Percentiles rank a stretch among this genome's conserved stretches.
phyloP scores from a whole-genome alignment of 1,140 invertebrate species.

The Tetramorium alpestre region DNA sequence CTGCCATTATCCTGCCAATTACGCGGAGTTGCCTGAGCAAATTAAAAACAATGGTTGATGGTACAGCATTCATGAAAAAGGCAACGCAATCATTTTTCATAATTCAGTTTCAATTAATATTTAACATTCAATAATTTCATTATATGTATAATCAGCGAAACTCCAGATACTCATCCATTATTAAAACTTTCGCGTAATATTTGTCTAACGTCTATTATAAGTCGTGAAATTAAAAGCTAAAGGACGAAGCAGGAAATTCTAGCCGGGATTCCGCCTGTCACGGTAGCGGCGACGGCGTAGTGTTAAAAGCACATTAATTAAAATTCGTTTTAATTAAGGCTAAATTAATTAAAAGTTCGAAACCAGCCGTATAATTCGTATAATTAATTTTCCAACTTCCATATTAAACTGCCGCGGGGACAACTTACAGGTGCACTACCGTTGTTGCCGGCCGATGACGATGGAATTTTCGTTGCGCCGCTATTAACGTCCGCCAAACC shows the following conservation, averaged over 20 bases:
- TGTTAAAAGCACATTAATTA: conserved; percentile 63
- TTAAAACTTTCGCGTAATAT: conserved; percentile 48
- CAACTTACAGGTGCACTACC: conserved; percentile 82
- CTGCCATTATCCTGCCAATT: conserved; percentile 86
- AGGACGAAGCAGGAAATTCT: conserved; percentile 45
- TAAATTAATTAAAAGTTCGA: conserved; percentile 63
- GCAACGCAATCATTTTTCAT: not conserved
- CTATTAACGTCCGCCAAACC: conserved; percentile 94
- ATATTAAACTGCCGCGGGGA: conserved; percentile 56
- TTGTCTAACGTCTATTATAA: conserved; percentile 58
- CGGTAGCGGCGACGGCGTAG: conserved; percentile 35
- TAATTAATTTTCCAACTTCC: conserved; percentile 62
- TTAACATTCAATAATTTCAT: conserved; percentile 24
- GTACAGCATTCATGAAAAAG: not conserved
- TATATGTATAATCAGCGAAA: conserved; percentile 21
- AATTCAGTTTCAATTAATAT: not conserved
- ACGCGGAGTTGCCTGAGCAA: conserved; percentile 82
- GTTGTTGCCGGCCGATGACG: conserved; percentile 83
- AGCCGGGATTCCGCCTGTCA: conserved; percentile 51
- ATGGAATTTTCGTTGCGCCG: conserved; percentile 83
- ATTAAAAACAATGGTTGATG: not conserved
- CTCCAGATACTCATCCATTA: conserved; percentile 25
- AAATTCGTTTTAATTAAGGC: conserved; percentile 62
- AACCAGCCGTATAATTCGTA: conserved; percentile 61
- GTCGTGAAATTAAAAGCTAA: conserved; percentile 54